Evolutionary conservation across 2,888 invertebrate species (phyloP), one percentile per base, ranked within the genome.

Genomic region (Coelogynopora nodosa): DNA sequence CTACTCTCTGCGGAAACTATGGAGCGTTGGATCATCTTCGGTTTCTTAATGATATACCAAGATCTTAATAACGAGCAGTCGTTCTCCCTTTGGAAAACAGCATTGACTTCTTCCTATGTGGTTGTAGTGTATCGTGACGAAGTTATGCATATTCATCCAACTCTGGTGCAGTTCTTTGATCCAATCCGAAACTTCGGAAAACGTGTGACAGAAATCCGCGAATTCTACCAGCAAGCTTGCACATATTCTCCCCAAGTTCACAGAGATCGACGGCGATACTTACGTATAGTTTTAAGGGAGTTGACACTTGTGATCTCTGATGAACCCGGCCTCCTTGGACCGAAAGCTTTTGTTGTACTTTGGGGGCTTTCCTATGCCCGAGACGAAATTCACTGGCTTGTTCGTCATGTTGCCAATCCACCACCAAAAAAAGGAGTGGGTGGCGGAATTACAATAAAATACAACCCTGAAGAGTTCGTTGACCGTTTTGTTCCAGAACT

Each of bases 241-340:
- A 26, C 28, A 30, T 29, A 30, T 13, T 67, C 87, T 1, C 95
- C 96, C 0, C 94, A 95, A 88, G 94, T 96, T 90, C 99, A 99
- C 91, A 94, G 98, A 88, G 99, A 99, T 90, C 93, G 98, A 86
- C 94, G 99, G 89, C 98, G 98, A 93, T 99, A 98, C 92, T 93
- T 99, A 87, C 94, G 99, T 87, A 96, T 97, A 0, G 96, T 98
- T 0, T 93, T 99, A 27, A 97, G 97, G 91, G 99, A 99, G 92
- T 93, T 99, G 88, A 96, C 96, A 0, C 93, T 97, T 0, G 96
- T 99, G 89, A 94, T 99, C 91, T 96, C 97, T 23, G 99, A 99
- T 92, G 98, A 99, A 91, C 99, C 99, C 0, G 98, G 99, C 0
- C 93, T 99, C 28, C 93, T 99, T 80, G 99, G 99, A 0, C 99